Conservation (phyloP, 92 coral and sea anemone genomes). For the Paragorgia papillata region DNA sequence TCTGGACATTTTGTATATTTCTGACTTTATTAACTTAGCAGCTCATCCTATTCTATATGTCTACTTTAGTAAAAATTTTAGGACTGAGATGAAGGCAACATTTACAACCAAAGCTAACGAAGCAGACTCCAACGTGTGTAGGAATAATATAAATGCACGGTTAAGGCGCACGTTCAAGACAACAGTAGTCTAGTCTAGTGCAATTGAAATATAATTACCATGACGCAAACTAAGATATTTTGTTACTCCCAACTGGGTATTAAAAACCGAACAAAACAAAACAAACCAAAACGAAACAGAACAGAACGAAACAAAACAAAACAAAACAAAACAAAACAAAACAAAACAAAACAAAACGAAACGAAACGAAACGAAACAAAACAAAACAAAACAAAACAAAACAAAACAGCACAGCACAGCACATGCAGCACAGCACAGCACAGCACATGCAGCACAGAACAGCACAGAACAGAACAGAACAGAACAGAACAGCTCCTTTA, state of each 20-base stretch:
- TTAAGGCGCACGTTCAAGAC: neutral
- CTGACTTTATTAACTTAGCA: conserved; percentile 80
- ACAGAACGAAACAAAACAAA: too few relatives aligned
- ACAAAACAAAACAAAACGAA: neutral
- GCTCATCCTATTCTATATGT: conserved; percentile 81
- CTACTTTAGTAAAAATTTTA: conserved; percentile 68
- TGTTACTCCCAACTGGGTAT: too few relatives aligned
- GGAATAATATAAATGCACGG: neutral
- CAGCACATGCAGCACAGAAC: neutral
- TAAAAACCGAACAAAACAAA: too few relatives aligned
- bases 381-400: neutral
- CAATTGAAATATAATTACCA: too few relatives aligned
- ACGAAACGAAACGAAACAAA: neutral
- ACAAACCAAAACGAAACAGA: too few relatives aligned
- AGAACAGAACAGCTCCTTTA: neutral
- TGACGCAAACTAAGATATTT: too few relatives aligned
- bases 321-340: too few relatives aligned
- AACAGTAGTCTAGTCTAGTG: neutral
- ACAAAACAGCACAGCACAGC: neutral
- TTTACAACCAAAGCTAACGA: neutral
- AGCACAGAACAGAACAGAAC: neutral
- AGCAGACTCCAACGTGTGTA: neutral
- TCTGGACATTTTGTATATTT: conserved; percentile 67
- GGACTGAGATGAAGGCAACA: conserved; percentile 48
- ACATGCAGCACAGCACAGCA: neutral